Base-by-base conservation (phyloP, 1,140 invertebrate species). In the Dreissena rostriformis region DNA sequence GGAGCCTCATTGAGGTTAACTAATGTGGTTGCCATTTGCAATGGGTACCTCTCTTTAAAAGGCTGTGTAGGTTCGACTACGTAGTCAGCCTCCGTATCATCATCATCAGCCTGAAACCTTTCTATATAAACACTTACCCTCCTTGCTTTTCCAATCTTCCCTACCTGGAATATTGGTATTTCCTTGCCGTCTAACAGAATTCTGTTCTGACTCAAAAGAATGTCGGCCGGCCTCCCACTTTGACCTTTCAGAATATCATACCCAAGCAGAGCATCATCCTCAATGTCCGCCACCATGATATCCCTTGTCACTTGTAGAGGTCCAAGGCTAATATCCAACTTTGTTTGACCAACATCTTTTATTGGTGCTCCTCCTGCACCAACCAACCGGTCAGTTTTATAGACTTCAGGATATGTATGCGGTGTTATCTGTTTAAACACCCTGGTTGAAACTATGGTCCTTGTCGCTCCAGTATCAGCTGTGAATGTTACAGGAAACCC, bases 361-460 rank as follows among this genome's bases (percentile, higher is more conserved):
- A 70, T 12, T 28, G 11, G 67, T 70, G 19, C 19, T 70, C 67
- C 67, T 6, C 67, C 67, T 70, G 67, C 14, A 15, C 67, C 67
- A 15, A 39, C 49, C 7, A 70, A 39, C 51, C 26, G 17, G 22
- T 39, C 11, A 12, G 49, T 26, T 52, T 72, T 52, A 22, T 72
- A 22, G 24, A 51, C 14, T 11, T 72, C 17, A n/a, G n/a, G n/a
- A n/a, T n/a, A n/a, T n/a, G n/a, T n/a, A n/a, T n/a, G n/a, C n/a
- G n/a, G n/a, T n/a, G 11, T 8, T 39, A 52, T 52, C 49, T 49
- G 6, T 72, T 72, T 72, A 53, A 52, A 72, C 6, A 72, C 22
- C 39, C 70, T 72, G 70, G n/a, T 52, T 72, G 70, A 72, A n/a
- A 72, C 55, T 14, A 72, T 28, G 11, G 70, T 72, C 10, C 49